Percentiles rank a stretch among this genome's conserved stretches.
Evolutionary conservation across 2,113 vertebrate genomes (phyloP).

Genomic region (Muntiacus muntjak): DNA sequence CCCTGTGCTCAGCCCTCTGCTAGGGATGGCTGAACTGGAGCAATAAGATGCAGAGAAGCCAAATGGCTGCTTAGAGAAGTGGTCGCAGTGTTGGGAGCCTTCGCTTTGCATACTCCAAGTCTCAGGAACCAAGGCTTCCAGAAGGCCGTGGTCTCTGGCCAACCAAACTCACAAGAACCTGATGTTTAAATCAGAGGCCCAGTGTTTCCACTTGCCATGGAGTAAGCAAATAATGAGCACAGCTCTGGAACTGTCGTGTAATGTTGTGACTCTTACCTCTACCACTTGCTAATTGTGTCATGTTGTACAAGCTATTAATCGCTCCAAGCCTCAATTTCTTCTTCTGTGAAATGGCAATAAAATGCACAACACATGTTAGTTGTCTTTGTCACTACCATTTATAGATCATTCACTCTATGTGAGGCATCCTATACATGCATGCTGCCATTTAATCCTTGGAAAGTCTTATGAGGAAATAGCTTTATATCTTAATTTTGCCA

Average conservation of each 20-base stretch:
- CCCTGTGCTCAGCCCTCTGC: neutral
- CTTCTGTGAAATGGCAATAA: conserved; percentile 20
- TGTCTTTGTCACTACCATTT: neutral
- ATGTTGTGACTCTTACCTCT: neutral
- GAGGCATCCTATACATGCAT: neutral
- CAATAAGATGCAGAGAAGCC: neutral
- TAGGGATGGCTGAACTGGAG: neutral
- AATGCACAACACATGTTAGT: neutral
- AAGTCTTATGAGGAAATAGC: neutral
- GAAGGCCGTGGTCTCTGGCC: neutral
- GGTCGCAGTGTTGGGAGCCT: neutral
- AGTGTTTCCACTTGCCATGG: neutral
- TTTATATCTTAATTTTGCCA: neutral
- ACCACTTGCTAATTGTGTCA: neutral
- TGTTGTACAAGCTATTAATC: neutral
- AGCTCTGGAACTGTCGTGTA: neutral
- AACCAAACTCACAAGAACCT: neutral
- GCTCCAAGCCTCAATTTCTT: neutral
- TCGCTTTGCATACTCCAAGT: neutral
- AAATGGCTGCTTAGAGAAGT: neutral
- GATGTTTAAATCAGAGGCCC: neutral
- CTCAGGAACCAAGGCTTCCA: neutral
- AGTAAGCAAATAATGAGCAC: neutral
- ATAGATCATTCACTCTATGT: neutral
- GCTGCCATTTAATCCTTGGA: neutral